phyloP scores from a whole-genome alignment of 2,797 vertebrate genomes.

The Lates japonicus region DNA sequence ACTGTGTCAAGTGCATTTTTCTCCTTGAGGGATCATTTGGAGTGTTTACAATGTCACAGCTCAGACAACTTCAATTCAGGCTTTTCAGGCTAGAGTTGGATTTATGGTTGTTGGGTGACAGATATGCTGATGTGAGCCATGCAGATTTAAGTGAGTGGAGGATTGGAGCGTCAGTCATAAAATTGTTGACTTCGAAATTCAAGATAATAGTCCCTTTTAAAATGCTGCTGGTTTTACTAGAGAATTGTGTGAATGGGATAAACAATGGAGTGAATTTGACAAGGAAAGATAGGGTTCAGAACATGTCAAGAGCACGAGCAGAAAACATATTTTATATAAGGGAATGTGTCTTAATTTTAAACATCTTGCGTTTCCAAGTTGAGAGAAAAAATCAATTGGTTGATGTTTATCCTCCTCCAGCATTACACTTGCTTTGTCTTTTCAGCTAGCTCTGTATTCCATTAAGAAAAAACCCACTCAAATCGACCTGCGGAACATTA shows the following conservation, averaged over 20 bases:
- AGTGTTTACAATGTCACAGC: conserved; percentile 32
- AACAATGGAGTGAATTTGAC: neutral
- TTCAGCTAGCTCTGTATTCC: neutral
- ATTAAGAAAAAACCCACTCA: neutral
- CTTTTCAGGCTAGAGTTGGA: conserved; percentile 23
- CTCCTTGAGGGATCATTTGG: conserved; percentile 33
- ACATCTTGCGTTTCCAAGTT: too few relatives aligned
- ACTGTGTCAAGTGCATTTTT: conserved; percentile 38
- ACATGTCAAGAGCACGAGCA: neutral
- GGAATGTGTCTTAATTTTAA: too few relatives aligned
- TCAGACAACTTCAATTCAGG: conserved; percentile 30
- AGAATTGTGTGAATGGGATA: conserved; percentile 14
- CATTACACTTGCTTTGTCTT: neutral
- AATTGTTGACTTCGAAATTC: conserved; percentile 9
- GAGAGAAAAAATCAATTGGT: too few relatives aligned
- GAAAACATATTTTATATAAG: neutral
- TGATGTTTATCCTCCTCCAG: neutral
- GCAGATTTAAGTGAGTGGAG: conserved; percentile 23
- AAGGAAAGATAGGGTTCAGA: neutral
- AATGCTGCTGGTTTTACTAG: neutral
- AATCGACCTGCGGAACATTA: neutral
- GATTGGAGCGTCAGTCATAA: neutral
- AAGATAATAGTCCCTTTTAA: neutral
- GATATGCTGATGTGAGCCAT: conserved; percentile 35
- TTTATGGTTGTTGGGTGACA: conserved; percentile 29